Conservation (phyloP, 2,888 invertebrate species). For the Drosophila infuscata region DNA sequence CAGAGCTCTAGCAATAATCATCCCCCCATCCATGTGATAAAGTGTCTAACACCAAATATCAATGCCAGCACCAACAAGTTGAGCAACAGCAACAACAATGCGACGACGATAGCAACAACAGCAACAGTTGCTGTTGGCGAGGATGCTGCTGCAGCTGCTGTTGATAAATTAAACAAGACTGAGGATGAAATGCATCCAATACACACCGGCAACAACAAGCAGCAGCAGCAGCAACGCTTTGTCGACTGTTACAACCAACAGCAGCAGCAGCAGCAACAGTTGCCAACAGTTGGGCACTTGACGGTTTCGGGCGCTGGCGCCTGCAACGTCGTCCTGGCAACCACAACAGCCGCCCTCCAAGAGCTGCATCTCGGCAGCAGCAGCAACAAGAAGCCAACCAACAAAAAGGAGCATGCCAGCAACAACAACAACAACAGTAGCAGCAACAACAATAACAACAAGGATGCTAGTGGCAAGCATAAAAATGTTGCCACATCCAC, state of each 20-base stretch:
- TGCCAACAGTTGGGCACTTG: slow-evolving; percentile 29
- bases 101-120: slow-evolving; percentile 39
- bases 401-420: slow-evolving; percentile 72
- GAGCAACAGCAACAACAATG: slow-evolving; percentile 58
- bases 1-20: slow-evolving; percentile 80
- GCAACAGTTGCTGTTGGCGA: slow-evolving; percentile 48
- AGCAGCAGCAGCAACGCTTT: slow-evolving; percentile 50
- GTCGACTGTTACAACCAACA: slow-evolving; percentile 53
- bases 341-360: slow-evolving; percentile 86
- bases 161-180: slow-evolving; percentile 89
- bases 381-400: slow-evolving; percentile 74
- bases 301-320: slow-evolving; percentile 71
- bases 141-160: slow-evolving; percentile 85
- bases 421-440: slow-evolving; percentile 70
- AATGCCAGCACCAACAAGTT: slow-evolving; percentile 77
- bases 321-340: slow-evolving; percentile 43
- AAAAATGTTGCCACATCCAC: slow-evolving; percentile 82
- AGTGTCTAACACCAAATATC: slow-evolving; percentile 85
- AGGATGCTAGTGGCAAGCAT: slow-evolving; percentile 76
- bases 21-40: slow-evolving; percentile 85
- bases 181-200: slow-evolving; percentile 84
- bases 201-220: slow-evolving; percentile 46
- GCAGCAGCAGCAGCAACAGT: slow-evolving; percentile 4
- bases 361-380: slow-evolving; percentile 38
- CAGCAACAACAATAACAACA: slow-evolving; percentile 52